Evolutionary conservation across 2,113 vertebrate species (phyloP), one percentile per base, ranked within the genome.

Genomic region (Rhynchopsitta pachyrhyncha): DNA sequence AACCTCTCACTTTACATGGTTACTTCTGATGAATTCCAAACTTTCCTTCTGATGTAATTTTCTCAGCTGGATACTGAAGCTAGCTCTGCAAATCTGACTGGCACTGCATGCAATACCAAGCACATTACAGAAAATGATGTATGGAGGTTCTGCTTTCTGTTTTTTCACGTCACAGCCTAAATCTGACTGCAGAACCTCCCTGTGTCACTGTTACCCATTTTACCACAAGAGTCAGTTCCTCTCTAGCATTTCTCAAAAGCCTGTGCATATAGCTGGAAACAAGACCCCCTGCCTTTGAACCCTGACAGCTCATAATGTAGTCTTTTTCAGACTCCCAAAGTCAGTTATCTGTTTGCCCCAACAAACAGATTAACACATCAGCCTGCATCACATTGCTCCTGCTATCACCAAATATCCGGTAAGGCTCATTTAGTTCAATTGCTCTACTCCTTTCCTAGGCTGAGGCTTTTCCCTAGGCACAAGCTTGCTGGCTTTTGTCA

Each of bases 81-180:
- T 50, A 41, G 25, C 78, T 77, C 74, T 90, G 70, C 35, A 90
- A 47, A 79, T 57, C 53, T 86, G 66, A 35, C 50, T 46, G 31
- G 39, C 63, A 44, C 25, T 74, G 50, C 60, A 50, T 20, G 6
- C 4, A 37, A 13, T 22, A 83, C 13, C 13, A 70, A 25, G 17
- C 24, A 20, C 17, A 74, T 80, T 93, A 82, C 79, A 57, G 76
- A 90, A 95, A 94, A 42, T 39, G 2, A 88, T 20, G 3, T 29
- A 63, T 42, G 17, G n/a, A 74, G 28, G 91, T 94, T 97, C 86
- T 93, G 50, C 86, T 91, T 96, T 92, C 73, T 88, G 76, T 9
- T 90, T 95, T 93, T 80, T 85, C 94, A 70, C 73, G 53, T 90
- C 88, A 93, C 41, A 92, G 46, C 23, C 88, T 92, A 88, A 83